Percentiles rank a stretch among this genome's conserved stretches.
Conservation (phyloP, 2,113 vertebrate genomes). For the Orycteropus afer region DNA sequence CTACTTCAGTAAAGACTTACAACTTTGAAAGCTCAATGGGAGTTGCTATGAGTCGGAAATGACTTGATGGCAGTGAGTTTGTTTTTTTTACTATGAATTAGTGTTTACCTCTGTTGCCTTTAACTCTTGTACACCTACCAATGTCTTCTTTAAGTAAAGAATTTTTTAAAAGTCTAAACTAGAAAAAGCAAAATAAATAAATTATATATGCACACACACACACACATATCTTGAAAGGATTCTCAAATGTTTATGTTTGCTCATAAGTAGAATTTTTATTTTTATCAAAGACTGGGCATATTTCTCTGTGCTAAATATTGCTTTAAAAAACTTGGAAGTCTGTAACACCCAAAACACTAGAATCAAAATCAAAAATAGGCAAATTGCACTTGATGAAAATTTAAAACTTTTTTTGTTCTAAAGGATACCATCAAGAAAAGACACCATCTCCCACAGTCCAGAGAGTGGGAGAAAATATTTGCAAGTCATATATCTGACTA, state of each 20-base stretch:
- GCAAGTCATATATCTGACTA: neutral
- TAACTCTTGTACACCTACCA: too few relatives aligned
- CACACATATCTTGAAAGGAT: neutral
- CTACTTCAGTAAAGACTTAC: too few relatives aligned
- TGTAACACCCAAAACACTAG: neutral
- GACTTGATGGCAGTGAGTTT: too few relatives aligned
- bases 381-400: neutral
- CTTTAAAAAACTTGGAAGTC: neutral
- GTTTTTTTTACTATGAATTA: too few relatives aligned
- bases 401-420: neutral
- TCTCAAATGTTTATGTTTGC: neutral
- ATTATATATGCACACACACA: too few relatives aligned
- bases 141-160: too few relatives aligned
- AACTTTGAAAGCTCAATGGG: too few relatives aligned
- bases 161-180: neutral
- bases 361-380: neutral
- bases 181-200: neutral
- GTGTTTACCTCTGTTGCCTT: too few relatives aligned
- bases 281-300: neutral
- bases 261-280: neutral
- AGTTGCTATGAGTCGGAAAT: too few relatives aligned
- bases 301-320: constrained; percentile 22
- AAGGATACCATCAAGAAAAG: neutral
- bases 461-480: neutral
- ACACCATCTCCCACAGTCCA: too few relatives aligned